phyloP scores from a whole-genome alignment of 2,888 invertebrate genomes.

The Scelioninae gen. 2 region DNA sequence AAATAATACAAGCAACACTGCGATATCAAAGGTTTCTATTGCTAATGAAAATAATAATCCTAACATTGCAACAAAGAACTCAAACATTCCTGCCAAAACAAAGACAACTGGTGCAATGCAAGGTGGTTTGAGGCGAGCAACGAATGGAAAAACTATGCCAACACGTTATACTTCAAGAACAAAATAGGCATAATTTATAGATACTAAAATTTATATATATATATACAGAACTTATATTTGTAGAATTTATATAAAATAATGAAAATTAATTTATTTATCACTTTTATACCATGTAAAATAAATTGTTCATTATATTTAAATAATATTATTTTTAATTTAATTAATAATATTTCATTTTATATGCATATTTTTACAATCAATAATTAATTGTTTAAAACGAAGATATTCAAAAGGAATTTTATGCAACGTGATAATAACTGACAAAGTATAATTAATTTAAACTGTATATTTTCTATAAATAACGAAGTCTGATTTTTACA shows the following conservation, averaged over 20 bases:
- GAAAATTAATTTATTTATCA: slow-evolving; percentile 42
- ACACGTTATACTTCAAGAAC: slow-evolving; percentile 18
- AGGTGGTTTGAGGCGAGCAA: slow-evolving; percentile 69
- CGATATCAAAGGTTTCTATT: slow-evolving; percentile 18
- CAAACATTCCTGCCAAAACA: slow-evolving; percentile 67
- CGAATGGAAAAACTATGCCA: slow-evolving; percentile 17
- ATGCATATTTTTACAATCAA: no score
- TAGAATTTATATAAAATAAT: slow-evolving; percentile 9
- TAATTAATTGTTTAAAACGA: no score
- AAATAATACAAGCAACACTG: slow-evolving; percentile 49
- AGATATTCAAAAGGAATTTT: no score
- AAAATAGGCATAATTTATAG: no score
- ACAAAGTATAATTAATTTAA: no score
- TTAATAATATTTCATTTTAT: no score
- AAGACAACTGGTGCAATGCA: slow-evolving; percentile 68
- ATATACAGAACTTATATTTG: slow-evolving; percentile 8
- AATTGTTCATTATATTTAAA: slow-evolving; percentile 14
- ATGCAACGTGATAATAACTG: no score
- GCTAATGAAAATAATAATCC: slow-evolving; percentile 69
- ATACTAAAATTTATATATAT: slow-evolving; percentile 18
- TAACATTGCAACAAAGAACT: slow-evolving; percentile 63
- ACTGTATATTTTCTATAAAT: no score
- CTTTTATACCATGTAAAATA: slow-evolving; percentile 29
- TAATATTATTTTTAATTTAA: no score
- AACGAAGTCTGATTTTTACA: no score